phyloP scores from a whole-genome alignment of 2,113 vertebrate genomes.

The Alethe diademata region DNA sequence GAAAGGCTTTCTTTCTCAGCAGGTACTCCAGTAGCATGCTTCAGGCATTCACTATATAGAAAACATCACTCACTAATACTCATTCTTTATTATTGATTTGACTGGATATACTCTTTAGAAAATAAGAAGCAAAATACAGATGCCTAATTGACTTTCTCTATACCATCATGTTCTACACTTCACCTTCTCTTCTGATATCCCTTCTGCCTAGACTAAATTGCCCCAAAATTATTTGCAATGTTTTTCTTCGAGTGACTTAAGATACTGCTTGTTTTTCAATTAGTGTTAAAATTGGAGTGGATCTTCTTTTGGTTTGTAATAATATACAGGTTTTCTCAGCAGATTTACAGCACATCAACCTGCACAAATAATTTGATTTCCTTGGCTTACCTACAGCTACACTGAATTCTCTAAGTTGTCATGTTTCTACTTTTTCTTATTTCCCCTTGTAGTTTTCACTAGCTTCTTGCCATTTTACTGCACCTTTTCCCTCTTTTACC shows the following conservation, averaged over 20 bases:
- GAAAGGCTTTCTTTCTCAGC: neutral
- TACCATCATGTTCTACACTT: neutral
- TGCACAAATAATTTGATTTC: neutral
- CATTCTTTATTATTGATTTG: neutral
- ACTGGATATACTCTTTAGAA: neutral
- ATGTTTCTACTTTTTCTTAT: neutral
- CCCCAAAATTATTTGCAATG: neutral
- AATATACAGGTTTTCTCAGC: neutral
- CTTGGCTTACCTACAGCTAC: neutral
- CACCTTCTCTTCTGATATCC: neutral
- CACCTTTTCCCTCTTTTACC: neutral
- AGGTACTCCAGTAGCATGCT: neutral
- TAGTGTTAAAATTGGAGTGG: neutral
- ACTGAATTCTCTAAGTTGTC: neutral
- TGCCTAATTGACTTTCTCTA: neutral
- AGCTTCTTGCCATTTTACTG: neutral
- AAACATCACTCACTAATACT: neutral
- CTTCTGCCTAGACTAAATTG: neutral
- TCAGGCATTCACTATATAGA: neutral
- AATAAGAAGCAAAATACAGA: neutral
- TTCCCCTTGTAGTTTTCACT: neutral
- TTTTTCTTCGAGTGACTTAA: neutral
- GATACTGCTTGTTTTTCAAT: neutral
- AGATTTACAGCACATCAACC: neutral
- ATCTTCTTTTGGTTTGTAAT: neutral